Base-by-base conservation (phyloP, 2,797 vertebrate species). In the Gastrophryne carolinensis region DNA sequence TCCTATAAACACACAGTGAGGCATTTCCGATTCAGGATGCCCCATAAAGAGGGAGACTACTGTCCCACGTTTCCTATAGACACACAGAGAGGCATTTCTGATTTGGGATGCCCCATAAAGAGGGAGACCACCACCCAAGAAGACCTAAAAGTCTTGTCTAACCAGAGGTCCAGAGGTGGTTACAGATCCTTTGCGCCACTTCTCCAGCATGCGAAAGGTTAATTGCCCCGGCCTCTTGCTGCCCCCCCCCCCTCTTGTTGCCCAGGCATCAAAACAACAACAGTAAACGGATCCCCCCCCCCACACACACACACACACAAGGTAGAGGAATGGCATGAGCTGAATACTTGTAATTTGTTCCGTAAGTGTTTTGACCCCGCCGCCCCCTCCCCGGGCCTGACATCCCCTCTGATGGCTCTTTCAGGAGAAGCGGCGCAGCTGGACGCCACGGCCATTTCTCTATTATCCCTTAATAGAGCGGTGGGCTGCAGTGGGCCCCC, bases 281-380 rank as follows among this genome's bases (percentile, higher is more conserved):
- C 37, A 49, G 72, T 26, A 74, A 67, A 60, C 5, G 21, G 52
- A 74, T 67, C 52, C 29, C 11, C n/a, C 6, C 26, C n/a, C 44
- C n/a, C 11, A 11, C 37, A 2, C 1, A 5, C 10, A 10, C 5
- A 49, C 58, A 50, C 47, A 8, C n/a, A n/a, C n/a, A n/a, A n/a
- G n/a, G n/a, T 26, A 32, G 35, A 63, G 60, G 67, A 78, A 72
- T 63, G 66, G 75, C 37, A 77, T 30, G 49, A 54, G 60, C 60
- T 72, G 75, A 78, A 72, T 78, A 29, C 50, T 56, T 65, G 60
- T 72, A 71, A 71, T 78, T 78, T 63, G 37, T 64, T 71, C 41
- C 4, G 50, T 65, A 58, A 78, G 67, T 65, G 67, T 37, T 72
- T 56, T 78, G 67, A 72, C 67, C 75, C 39, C 32, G 0, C 1